Percentiles rank a stretch among this genome's conserved stretches.
Evolutionary conservation across 2,797 vertebrate species (phyloP).

Genomic region (Sorex maritimensis): DNA sequence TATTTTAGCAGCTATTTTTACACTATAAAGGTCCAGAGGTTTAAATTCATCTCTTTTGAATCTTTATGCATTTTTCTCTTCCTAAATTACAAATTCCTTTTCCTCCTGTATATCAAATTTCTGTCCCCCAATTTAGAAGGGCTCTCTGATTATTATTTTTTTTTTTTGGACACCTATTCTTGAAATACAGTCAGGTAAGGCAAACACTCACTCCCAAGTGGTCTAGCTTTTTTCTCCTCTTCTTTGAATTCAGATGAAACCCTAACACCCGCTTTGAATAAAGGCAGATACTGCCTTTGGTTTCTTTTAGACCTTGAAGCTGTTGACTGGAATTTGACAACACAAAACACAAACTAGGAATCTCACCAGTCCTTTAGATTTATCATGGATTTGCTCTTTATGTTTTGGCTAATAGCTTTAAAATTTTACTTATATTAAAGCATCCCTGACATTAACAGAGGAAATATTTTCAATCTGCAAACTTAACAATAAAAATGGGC

Average conservation of each 20-base stretch:
- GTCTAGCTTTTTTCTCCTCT: not conserved
- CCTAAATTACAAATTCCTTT: not conserved
- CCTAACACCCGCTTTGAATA: not conserved
- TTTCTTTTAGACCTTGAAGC: constrained; percentile 33
- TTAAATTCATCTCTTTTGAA: not conserved
- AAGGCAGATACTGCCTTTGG: not conserved
- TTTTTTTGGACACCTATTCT: constrained; percentile 22
- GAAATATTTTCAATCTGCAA: not conserved
- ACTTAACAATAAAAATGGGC: not conserved
- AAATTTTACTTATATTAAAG: constrained; percentile 38
- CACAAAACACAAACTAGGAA: constrained; percentile 30
- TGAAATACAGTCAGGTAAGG: constrained; percentile 67
- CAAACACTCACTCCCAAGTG: constrained; percentile 52
- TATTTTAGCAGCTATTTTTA: not conserved
- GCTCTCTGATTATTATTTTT: constrained; percentile 37
- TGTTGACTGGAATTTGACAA: constrained; percentile 57
- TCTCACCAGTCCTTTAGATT: not conserved
- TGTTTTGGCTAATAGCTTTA: constrained; percentile 53
- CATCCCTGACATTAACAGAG: not conserved
- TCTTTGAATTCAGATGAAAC: constrained; percentile 57
- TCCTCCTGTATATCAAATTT: not conserved
- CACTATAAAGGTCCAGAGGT: not conserved
- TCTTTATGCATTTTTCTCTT: not conserved
- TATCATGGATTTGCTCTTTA: not conserved
- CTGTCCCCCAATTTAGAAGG: constrained; percentile 43